Evolutionary conservation across 2,888 invertebrate species (phyloP).

Genomic region (Melanchra persicariae): DNA sequence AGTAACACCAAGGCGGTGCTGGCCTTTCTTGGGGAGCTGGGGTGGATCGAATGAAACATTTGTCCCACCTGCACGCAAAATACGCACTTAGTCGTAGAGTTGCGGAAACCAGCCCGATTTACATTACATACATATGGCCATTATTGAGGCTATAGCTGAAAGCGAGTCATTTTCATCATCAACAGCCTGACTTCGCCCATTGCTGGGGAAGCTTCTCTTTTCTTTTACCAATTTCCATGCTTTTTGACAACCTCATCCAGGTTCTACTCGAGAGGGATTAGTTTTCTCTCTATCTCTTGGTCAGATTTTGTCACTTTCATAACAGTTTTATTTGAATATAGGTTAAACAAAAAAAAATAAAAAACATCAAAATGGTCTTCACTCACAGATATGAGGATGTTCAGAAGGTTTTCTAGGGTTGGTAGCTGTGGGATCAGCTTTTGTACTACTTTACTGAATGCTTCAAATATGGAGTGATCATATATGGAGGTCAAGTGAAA

Average conservation of each 20-base stretch:
- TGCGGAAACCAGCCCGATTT: too few species aligned
- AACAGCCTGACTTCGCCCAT: not conserved
- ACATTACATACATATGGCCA: too few species aligned
- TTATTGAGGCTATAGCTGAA: too few species aligned
- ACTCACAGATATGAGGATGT: slow-evolving; percentile 98
- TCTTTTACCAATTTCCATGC: not conserved
- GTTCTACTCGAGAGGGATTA: not conserved
- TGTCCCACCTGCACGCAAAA: too few species aligned
- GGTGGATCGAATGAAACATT: too few species aligned
- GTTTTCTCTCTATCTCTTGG: too few species aligned
- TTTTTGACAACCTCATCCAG: not conserved
- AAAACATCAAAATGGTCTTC: slow-evolving; percentile 12
- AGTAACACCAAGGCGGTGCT: too few species aligned
- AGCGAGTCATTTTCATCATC: not conserved
- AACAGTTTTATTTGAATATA: not conserved
- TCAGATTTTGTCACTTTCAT: not conserved
- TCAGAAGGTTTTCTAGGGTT: slow-evolving; percentile 98
- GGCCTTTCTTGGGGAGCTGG: too few species aligned
- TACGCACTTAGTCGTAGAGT: too few species aligned
- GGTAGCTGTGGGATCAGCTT: slow-evolving; percentile 99
- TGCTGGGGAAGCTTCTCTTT: not conserved
- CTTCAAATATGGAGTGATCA: slow-evolving; percentile 99
- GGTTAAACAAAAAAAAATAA: too few species aligned
- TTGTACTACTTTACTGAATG: slow-evolving; percentile 99
- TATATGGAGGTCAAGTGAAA: slow-evolving; percentile 99